A percentile compares a stretch with the other conserved stretches of the same genome.
Evolutionary conservation across 2,888 invertebrate species (phyloP).

Genomic region (Caradrina kadenii): DNA sequence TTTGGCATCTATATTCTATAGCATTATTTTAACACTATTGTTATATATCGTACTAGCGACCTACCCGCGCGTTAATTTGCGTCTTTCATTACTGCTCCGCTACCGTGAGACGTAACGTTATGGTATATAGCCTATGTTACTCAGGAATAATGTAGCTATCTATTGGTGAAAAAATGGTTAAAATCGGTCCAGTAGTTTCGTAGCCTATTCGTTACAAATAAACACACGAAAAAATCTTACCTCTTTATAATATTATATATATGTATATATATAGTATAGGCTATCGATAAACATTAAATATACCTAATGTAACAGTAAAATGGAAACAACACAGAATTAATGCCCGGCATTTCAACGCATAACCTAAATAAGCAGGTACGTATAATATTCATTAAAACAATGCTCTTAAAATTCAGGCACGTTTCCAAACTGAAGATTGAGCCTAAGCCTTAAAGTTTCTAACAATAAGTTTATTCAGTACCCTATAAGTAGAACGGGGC

Average conservation of each 20-base stretch:
- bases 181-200: no score
- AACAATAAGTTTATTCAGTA: conserved; percentile 61
- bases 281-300: no score
- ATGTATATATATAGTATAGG: no score
- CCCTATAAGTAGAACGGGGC: conserved; percentile 45
- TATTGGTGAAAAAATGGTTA: no score
- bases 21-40: not conserved
- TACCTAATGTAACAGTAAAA: not conserved
- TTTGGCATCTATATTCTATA: not conserved
- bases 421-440: conserved; percentile 47
- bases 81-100: no score
- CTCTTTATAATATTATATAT: no score
- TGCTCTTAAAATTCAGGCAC: conserved; percentile 47
- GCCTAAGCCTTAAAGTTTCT: conserved; percentile 52
- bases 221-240: no score
- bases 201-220: no score
- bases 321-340: not conserved
- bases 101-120: no score
- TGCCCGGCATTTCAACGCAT: not conserved
- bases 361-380: not conserved
- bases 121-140: no score
- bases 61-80: no score
- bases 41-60: not conserved
- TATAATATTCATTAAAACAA: conserved; percentile 34
- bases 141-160: no score